Percentiles rank a stretch among this genome's conserved stretches.
phyloP scores from a whole-genome alignment of 2,888 invertebrate species.

The Sphaerophoria taeniata region DNA sequence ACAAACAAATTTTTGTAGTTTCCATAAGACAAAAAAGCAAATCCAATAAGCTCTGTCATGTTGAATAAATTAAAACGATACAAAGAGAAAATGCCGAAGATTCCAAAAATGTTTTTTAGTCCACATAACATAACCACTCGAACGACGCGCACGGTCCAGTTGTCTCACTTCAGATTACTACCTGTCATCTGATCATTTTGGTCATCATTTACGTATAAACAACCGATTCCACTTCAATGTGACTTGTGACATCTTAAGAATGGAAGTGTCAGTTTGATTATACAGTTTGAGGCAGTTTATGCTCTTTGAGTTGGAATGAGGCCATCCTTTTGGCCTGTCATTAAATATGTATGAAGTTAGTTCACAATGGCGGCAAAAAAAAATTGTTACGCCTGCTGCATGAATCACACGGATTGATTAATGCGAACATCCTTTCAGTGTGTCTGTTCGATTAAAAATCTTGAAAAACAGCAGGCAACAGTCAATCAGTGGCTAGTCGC shows the following conservation, averaged over 20 bases:
- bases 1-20: slow-evolving; percentile 49
- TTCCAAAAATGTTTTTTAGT: not conserved
- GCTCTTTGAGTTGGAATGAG: slow-evolving; percentile 60
- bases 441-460: slow-evolving; percentile 54
- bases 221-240: slow-evolving; percentile 24
- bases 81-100: slow-evolving; percentile 28
- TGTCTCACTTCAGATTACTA: slow-evolving; percentile 47
- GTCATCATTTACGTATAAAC: slow-evolving; percentile 1
- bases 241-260: slow-evolving; percentile 44
- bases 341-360: slow-evolving; percentile 32
- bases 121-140: slow-evolving; percentile 18
- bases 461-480: slow-evolving; percentile 38
- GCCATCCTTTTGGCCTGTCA: slow-evolving; percentile 50
- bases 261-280: slow-evolving; percentile 64
- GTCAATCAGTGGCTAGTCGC: too few relatives aligned
- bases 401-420: slow-evolving; percentile 61
- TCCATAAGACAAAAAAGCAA: slow-evolving; percentile 13
- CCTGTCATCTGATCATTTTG: slow-evolving; percentile 47
- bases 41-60: slow-evolving; percentile 54
- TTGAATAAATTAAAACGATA: slow-evolving; percentile 54
- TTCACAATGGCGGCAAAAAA: slow-evolving; percentile 27
- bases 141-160: not conserved
- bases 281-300: slow-evolving; percentile 47
- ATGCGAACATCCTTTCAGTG: slow-evolving; percentile 61
- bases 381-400: slow-evolving; percentile 30